These are phyloP conservation scores for Melanocharis versteri DNA, from an alignment of 2,113 vertebrate species.

Conservation along the genomic window DNA sequence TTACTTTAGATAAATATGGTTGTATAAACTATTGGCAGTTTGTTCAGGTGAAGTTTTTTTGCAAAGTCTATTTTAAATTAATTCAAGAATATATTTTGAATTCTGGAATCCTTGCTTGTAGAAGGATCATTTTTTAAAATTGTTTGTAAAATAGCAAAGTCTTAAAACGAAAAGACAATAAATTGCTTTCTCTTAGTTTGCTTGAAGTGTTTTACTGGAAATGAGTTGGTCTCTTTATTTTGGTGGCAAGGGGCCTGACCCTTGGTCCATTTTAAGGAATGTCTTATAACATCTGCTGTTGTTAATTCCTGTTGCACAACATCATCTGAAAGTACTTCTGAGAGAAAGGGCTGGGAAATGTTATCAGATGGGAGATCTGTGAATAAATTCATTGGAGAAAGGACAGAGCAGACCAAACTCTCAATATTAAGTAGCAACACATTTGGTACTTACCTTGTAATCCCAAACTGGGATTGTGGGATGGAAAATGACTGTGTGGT, in stretches of 20 bases:
- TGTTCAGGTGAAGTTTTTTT: constrained; percentile 1
- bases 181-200: not conserved
- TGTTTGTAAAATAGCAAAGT: not conserved
- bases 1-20: not conserved
- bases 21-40: not conserved
- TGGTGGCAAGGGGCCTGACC: not conserved
- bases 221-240: not conserved
- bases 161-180: not conserved
- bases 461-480: not conserved
- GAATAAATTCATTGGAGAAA: not conserved
- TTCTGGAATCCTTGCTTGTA: constrained; percentile 17
- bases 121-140: not conserved
- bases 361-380: not conserved
- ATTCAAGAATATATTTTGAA: constrained; percentile 35
- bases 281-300: not conserved
- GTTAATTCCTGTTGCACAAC: not conserved
- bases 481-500: not conserved
- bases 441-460: not conserved
- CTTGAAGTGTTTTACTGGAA: not conserved
- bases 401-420: not conserved
- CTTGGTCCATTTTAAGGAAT: not conserved
- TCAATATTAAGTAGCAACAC: not conserved
- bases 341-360: not conserved
- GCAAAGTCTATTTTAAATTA: constrained; percentile 5
- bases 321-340: not conserved